These are phyloP conservation scores for Picathartes gymnocephalus DNA, from an alignment of 2,113 vertebrate species.

Conservation along the genomic window DNA sequence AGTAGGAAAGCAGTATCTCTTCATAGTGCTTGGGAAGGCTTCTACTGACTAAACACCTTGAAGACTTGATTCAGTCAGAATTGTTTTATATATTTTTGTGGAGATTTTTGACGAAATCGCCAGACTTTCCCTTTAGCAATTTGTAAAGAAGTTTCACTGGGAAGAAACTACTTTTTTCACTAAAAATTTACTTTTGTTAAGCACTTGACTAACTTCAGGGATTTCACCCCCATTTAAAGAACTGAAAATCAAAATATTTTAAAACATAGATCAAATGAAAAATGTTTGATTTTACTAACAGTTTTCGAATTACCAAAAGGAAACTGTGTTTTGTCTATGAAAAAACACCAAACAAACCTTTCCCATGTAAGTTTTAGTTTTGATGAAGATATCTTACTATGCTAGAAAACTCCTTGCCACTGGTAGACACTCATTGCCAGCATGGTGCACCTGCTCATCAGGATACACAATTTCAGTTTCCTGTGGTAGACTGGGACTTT, in stretches of 20 bases:
- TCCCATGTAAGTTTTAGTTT: background rate
- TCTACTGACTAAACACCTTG: background rate
- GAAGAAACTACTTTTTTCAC: background rate
- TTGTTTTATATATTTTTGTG: background rate
- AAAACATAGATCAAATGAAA: background rate
- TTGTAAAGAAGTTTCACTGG: background rate
- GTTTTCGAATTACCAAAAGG: background rate
- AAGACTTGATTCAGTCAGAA: background rate
- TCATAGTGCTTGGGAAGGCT: background rate
- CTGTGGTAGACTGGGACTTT: background rate
- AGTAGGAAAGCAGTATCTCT: background rate
- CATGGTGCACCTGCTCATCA: background rate
- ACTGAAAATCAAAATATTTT: background rate
- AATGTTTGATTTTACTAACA: background rate
- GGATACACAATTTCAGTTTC: background rate
- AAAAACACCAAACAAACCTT: background rate
- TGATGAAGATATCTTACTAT: background rate
- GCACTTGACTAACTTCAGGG: background rate
- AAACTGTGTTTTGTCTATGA: background rate
- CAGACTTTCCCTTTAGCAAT: background rate
- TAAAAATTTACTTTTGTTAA: background rate
- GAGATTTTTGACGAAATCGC: background rate
- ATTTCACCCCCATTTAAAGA: background rate
- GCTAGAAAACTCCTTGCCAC: background rate
- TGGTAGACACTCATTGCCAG: background rate